Conservation (phyloP, 2,888 invertebrate genomes). For the Arctia plantaginis region DNA sequence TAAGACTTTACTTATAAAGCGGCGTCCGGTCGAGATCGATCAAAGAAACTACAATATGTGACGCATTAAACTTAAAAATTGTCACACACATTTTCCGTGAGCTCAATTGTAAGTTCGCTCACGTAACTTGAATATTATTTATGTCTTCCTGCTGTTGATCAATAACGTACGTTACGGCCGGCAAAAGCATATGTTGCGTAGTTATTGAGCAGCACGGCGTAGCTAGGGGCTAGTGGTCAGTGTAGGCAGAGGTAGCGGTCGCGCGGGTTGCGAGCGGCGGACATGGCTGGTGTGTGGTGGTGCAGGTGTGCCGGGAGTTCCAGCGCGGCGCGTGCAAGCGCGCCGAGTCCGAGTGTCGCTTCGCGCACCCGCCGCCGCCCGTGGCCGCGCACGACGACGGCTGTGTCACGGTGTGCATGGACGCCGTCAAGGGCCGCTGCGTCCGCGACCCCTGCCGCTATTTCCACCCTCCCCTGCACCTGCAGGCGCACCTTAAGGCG, state of each 20-base stretch:
- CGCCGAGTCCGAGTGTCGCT: slow-evolving; percentile 98
- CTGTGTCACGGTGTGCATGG: slow-evolving; percentile 99
- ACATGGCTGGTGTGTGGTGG: slow-evolving; percentile 82
- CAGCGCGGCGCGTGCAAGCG: slow-evolving; percentile 99
- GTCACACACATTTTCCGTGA: slow-evolving; percentile 23
- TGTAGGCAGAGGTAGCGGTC: slow-evolving; percentile 39
- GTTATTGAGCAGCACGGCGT: slow-evolving; percentile 42
- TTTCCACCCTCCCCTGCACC: slow-evolving; percentile 99
- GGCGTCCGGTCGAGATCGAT: slow-evolving; percentile 79
- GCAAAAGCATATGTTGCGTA: slow-evolving; percentile 41
- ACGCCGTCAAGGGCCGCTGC: slow-evolving; percentile 99
- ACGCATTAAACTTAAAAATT: slow-evolving; percentile 34
- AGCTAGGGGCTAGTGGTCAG: slow-evolving; percentile 41
- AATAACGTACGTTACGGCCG: slow-evolving; percentile 39
- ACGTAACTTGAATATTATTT: slow-evolving; percentile 21
- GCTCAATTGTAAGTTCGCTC: slow-evolving; percentile 1
- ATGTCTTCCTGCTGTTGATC: slow-evolving; percentile 17
- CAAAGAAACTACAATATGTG: slow-evolving; percentile 32
- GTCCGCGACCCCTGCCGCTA: slow-evolving; percentile 99
- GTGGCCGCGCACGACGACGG: slow-evolving; percentile 99
- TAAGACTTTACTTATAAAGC: slow-evolving; percentile 60
- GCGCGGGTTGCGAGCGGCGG: slow-evolving; percentile 66
- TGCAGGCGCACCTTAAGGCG: slow-evolving; percentile 99
- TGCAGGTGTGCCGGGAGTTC: slow-evolving; percentile 99
- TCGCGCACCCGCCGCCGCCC: slow-evolving; percentile 99